Evolutionary conservation across 2,113 vertebrate genomes (phyloP), one percentile per base, ranked within the genome.

Genomic region (Caretta caretta): DNA sequence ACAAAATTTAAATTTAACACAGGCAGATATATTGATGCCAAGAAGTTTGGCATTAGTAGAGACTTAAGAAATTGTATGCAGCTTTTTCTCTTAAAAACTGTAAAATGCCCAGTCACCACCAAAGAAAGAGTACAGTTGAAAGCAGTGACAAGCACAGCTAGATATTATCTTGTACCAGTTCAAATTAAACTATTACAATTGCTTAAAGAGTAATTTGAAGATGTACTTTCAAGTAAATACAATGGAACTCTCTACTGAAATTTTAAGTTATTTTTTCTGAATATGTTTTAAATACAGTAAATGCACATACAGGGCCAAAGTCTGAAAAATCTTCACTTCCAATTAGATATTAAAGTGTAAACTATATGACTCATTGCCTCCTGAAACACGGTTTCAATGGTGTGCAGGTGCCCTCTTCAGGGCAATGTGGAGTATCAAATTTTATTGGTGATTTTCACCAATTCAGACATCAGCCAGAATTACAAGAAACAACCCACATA

Each of bases 351-450:
- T 83, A 84, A 75, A 92, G 86, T 10, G 0, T 14, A 62, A 94
- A 85, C 56, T 25, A 92, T 12, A 7, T 46, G 72, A 81, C 16
- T 75, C 16, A 90, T 49, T 80, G 80, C 20, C 2, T 8, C 54
- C 94, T 86, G 69, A 95, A 96, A 85, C 3, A 25, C 0, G 0
- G 12, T 89, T 94, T 90, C 78, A 87, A 80, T 81, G 83, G 35
- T 78, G 48, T 86, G 16, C 50, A 59, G 49, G n/a, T 75, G 97
- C 98, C 98, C 98, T 97, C 98, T 98, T 84, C 93, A 92, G 98
- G 95, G 51, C 88, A 97, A 22, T 8, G 10, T 14, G 13, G 6
- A 84, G 7, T 54, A 97, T 50, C 17, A 79, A 13, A 57, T 49
- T 79, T 57, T 83, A 27, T 29, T 24, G 8, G 20, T 29, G 35